A percentile compares a stretch with the other conserved stretches of the same genome.
phyloP scores from a whole-genome alignment of 2,113 vertebrate species.

The Hippocampus barbouri region DNA sequence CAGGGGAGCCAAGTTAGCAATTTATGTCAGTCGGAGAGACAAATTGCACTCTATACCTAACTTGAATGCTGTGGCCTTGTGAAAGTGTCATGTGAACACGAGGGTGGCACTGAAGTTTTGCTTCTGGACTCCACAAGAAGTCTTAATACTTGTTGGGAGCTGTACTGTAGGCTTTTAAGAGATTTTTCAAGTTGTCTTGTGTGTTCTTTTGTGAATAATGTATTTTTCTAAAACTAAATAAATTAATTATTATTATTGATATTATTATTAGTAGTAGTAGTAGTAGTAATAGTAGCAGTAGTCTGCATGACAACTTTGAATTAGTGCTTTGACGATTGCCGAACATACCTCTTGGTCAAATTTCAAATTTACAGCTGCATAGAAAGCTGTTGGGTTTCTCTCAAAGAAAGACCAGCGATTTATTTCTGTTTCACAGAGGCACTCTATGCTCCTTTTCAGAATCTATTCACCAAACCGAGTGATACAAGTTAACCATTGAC shows the following conservation, averaged over 20 bases:
- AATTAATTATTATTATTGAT: background rate
- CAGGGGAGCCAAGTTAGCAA: background rate
- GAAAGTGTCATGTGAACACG: background rate
- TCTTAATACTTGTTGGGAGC: background rate
- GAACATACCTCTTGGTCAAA: too few relatives aligned
- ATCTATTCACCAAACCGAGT: background rate
- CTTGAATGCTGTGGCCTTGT: background rate
- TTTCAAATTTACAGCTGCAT: background rate
- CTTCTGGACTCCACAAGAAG: background rate
- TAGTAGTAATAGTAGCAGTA: too few relatives aligned
- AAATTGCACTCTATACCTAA: background rate
- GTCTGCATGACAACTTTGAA: too few relatives aligned
- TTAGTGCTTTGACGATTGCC: too few relatives aligned
- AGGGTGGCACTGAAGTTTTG: background rate
- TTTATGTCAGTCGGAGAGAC: background rate
- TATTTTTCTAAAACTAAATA: background rate
- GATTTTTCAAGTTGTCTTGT: background rate
- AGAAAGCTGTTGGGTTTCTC: background rate
- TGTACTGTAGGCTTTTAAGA: background rate
- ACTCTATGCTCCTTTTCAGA: background rate
- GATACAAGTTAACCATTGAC: background rate
- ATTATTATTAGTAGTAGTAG: too few relatives aligned
- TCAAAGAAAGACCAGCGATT: background rate
- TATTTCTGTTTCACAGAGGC: background rate
- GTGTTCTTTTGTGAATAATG: background rate